Evolutionary conservation across 23 tunicate species (phyloP).

Genomic region (Oikopleura vanhoeffeni): DNA sequence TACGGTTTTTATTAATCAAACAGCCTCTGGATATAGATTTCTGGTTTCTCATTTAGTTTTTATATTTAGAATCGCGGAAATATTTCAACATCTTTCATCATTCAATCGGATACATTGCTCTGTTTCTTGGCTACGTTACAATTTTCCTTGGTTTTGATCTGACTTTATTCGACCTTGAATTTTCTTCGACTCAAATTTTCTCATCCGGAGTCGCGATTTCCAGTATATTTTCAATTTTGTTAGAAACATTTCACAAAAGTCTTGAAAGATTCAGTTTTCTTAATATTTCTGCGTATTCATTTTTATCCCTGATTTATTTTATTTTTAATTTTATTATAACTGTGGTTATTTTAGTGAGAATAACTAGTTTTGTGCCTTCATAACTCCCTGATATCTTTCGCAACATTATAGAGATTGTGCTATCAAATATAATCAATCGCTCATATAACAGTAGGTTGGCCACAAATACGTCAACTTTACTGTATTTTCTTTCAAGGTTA

Average conservation of each 20-base stretch:
- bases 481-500: no score
- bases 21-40: no score
- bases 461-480: no score
- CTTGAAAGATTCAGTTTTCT: background rate
- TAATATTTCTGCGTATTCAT: background rate
- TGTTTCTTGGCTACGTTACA: background rate
- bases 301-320: background rate
- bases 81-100: constrained; percentile 9
- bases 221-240: background rate
- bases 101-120: background rate
- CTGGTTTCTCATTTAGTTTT: background rate
- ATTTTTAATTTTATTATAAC: background rate
- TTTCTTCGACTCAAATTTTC: background rate
- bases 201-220: background rate
- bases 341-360: background rate
- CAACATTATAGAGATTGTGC: no score
- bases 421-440: no score
- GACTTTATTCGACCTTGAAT: background rate
- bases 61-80: background rate
- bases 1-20: no score
- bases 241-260: background rate
- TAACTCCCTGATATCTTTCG: no score
- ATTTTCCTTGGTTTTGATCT: constrained; percentile 7
- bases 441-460: no score
- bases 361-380: background rate